A percentile compares a stretch with the other conserved stretches of the same genome.
These are phyloP conservation scores for Etheostoma cragini DNA, from an alignment of 2,113 vertebrate genomes.

Conservation along the genomic window DNA sequence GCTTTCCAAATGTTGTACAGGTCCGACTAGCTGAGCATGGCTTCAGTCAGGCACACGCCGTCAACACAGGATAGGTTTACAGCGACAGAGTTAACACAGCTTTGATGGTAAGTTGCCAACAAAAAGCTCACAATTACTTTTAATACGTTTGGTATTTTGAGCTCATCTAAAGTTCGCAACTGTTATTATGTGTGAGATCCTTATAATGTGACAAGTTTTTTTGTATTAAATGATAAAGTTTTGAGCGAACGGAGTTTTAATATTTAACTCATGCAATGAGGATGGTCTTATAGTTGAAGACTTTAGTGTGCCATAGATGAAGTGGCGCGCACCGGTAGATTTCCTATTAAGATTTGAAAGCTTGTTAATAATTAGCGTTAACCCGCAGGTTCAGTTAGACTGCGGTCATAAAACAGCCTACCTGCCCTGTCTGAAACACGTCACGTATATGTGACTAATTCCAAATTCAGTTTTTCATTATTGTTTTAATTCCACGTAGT, in stretches of 20 bases:
- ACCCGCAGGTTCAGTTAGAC: conserved; percentile 8
- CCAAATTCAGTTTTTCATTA: background rate
- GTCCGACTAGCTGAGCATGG: conserved; percentile 58
- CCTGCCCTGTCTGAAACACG: background rate
- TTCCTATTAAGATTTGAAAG: conserved; percentile 72
- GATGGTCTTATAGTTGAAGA: background rate
- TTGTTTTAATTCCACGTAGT: background rate
- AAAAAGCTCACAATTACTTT: background rate
- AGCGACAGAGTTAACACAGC: background rate
- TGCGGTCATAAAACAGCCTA: conserved; percentile 14
- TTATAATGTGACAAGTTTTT: background rate
- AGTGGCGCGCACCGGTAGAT: conserved; percentile 13
- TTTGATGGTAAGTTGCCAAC: conserved; percentile 53
- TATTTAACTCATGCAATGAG: background rate
- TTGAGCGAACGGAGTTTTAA: background rate
- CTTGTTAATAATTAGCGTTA: conserved; percentile 76
- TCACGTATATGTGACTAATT: background rate
- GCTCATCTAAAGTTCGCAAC: background rate
- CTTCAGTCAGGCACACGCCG: background rate
- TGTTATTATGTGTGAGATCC: background rate
- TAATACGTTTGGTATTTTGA: background rate
- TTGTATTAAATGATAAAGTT: background rate
- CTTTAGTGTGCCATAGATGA: background rate
- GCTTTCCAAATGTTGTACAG: conserved; percentile 2
- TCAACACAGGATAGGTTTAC: background rate